These are phyloP conservation scores for Gallinago media DNA, from an alignment of 2,113 vertebrate species.

Conservation along the genomic window DNA sequence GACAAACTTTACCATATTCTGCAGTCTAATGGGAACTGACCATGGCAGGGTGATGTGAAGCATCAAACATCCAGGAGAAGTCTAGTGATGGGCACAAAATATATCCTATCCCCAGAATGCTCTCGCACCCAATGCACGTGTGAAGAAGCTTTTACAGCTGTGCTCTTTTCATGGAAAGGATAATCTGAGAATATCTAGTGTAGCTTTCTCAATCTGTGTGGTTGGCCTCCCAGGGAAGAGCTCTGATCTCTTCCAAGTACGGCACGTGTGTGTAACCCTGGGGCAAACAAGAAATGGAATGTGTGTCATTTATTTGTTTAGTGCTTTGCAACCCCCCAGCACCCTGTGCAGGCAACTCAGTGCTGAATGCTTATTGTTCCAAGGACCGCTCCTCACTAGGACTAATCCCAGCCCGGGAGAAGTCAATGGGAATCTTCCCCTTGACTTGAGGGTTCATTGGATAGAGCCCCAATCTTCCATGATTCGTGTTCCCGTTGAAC, in stretches of 20 bases:
- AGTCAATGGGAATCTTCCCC: not conserved
- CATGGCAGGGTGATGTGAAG: not conserved
- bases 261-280: not conserved
- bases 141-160: conserved; percentile 34
- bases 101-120: not conserved
- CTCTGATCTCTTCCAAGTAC: not conserved
- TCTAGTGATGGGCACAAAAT: not conserved
- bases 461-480: not conserved
- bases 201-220: conserved; percentile 27
- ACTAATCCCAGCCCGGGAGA: not conserved
- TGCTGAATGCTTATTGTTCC: not conserved
- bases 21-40: not conserved
- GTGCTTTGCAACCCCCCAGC: not conserved
- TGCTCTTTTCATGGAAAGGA: not conserved
- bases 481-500: not conserved
- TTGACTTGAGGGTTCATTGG: not conserved
- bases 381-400: not conserved
- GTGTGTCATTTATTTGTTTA: conserved; percentile 58
- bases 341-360: not conserved
- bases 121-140: not conserved
- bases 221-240: conserved; percentile 15
- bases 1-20: fast-evolving
- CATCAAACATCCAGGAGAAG: not conserved
- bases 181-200: conserved; percentile 8
- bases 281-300: conserved; percentile 38